Evolutionary conservation across 2,888 invertebrate species (phyloP).

Genomic region (Syrista parreyssii): DNA sequence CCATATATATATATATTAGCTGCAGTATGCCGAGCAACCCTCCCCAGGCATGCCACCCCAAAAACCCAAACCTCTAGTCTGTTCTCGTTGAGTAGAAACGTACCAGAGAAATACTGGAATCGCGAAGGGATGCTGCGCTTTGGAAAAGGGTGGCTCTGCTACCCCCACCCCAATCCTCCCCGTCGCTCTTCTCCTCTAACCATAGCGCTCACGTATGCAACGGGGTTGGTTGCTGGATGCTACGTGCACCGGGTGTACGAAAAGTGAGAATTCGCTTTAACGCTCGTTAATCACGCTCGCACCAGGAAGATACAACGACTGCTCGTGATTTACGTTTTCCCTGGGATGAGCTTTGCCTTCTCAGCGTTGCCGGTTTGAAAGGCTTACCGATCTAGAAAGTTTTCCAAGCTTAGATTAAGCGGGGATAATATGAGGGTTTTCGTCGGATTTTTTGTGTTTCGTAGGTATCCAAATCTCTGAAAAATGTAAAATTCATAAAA

Average conservation of each 20-base stretch:
- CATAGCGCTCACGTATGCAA: conserved; percentile 27
- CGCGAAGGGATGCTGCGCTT: neutral
- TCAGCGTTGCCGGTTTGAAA: neutral
- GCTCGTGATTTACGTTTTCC: conserved; percentile 1
- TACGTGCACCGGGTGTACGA: conserved; percentile 45
- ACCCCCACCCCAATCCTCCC: neutral
- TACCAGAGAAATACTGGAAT: neutral
- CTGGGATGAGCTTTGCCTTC: neutral
- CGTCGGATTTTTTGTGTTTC: too few relatives aligned
- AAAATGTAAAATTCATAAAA: neutral
- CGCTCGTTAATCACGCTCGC: conserved; percentile 49
- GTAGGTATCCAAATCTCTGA: too few relatives aligned
- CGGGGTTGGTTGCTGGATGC: conserved; percentile 16
- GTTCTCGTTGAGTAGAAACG: neutral
- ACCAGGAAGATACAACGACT: neutral
- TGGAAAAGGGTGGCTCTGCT: neutral
- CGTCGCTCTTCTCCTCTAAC: neutral
- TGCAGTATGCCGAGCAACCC: neutral
- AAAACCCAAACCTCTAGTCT: neutral
- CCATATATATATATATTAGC: neutral
- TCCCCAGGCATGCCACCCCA: neutral
- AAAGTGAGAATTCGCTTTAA: conserved; percentile 39
- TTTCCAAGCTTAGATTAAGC: neutral
- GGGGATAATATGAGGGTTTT: neutral
- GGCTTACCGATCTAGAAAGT: neutral